Base-by-base conservation (phyloP, 2,113 vertebrate genomes). In the Jacana jacana region DNA sequence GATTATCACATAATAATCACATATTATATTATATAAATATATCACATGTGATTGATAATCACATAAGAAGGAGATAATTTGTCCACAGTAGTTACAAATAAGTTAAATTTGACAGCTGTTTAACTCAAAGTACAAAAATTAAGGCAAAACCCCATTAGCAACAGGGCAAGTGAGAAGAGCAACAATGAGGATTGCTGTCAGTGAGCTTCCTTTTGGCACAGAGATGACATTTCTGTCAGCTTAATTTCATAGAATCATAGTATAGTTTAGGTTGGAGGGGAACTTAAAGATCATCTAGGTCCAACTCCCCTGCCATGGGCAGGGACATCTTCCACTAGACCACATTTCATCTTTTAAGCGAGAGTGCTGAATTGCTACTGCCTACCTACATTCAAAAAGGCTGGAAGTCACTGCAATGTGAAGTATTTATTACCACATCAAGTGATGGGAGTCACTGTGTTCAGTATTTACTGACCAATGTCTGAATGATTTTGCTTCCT, bases 391-490 rank as follows among this genome's bases (percentile, higher is more conserved):
- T n/a, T 86, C 52, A 30, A 8, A 84, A 61, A 75, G 70, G 11
- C 68, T 81, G 76, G 81, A 65, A 69, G 48, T 91, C 60, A 31
- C 49, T 89, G 22, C 75, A 77, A 0, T 48, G 13, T 83, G 76
- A 88, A 81, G 57, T 57, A 46, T 88, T 89, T 88, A 54, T 94
- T 90, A 68, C 35, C 10, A 4, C 17, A 77, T 71, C 80, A 81
- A 19, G 39, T 19, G 73, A 6, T 3, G 40, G 81, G 48, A 40
- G 39, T 51, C 17, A 17, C n/a, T n/a, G 64, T 0, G 0, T 57
- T 95, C 55, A 51, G 9, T 66, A n/a, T 77, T 86, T 75, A 52
- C 70, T 83, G 79, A 88, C 27, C 35, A 24, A 57, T 60, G 69
- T 77, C n/a, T 24, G 42, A 58, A 60, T 57, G 3, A 14, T 65